Evolutionary conservation across 1,140 invertebrate species (phyloP).

Genomic region (Lordiphosa mommai): DNA sequence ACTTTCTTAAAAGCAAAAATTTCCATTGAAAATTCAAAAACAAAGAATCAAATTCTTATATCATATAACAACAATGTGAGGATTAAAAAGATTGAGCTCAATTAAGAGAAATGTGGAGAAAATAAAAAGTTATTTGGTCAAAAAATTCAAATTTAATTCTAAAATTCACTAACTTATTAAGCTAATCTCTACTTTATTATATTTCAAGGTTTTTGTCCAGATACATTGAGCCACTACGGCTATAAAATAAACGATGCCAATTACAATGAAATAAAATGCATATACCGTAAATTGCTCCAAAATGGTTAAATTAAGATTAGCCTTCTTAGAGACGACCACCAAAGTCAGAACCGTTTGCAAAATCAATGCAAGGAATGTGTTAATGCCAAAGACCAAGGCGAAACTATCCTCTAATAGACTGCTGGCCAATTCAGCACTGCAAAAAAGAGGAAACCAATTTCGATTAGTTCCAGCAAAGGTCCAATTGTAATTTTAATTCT

Average conservation of each 20-base stretch:
- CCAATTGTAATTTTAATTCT: not conserved
- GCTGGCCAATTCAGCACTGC: constrained; percentile 91
- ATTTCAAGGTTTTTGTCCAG: not conserved
- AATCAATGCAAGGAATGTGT: constrained; percentile 89
- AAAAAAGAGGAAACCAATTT: constrained; percentile 36
- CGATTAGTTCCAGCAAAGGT: too few species aligned
- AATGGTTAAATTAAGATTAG: constrained; percentile 76
- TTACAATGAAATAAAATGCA: constrained; percentile 64
- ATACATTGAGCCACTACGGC: constrained; percentile 36
- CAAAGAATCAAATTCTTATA: too few species aligned
- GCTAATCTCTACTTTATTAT: not conserved
- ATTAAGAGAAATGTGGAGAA: too few species aligned
- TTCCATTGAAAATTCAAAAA: too few species aligned
- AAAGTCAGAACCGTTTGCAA: constrained; percentile 89
- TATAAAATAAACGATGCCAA: constrained; percentile 48
- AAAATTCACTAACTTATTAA: too few species aligned
- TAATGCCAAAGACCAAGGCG: constrained; percentile 93
- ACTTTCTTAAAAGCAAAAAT: too few species aligned
- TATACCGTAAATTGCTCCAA: constrained; percentile 80
- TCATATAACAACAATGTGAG: too few species aligned
- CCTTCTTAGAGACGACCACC: constrained; percentile 82
- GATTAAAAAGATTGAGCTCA: too few species aligned
- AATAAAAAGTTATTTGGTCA: too few species aligned
- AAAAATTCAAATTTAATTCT: too few species aligned
- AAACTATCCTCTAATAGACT: constrained; percentile 90